Evolutionary conservation across 2,888 invertebrate genomes (phyloP).

Genomic region (Leptinotarsa tumamoca): DNA sequence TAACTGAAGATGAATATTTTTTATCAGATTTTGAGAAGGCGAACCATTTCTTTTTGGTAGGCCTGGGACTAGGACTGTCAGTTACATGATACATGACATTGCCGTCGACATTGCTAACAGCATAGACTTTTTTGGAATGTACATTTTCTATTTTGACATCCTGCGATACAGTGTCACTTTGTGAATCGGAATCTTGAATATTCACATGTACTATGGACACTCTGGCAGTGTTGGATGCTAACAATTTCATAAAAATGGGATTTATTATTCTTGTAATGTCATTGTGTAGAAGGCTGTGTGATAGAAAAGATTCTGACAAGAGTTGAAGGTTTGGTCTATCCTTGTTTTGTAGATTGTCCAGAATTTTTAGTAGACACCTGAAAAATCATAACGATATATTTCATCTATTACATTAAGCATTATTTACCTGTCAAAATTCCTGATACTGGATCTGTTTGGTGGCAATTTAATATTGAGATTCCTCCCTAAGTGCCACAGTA

Average conservation of each 20-base stretch:
- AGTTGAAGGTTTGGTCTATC: conserved; percentile 72
- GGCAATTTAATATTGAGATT: conserved; percentile 72
- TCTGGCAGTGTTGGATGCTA: conserved; percentile 84
- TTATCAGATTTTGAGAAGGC: conserved; percentile 62
- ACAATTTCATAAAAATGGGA: conserved; percentile 79
- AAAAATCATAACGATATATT: conserved; percentile 24
- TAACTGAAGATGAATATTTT: conserved; percentile 57
- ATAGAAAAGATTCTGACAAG: conserved; percentile 81
- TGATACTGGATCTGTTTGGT: conserved; percentile 63
- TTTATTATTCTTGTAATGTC: conserved; percentile 84
- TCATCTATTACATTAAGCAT: neutral
- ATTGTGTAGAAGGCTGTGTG: conserved; percentile 78
- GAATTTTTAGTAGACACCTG: conserved; percentile 79
- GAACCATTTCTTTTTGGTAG: conserved; percentile 63
- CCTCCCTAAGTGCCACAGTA: conserved; percentile 83
- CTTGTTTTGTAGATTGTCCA: conserved; percentile 75
- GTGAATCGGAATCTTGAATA: conserved; percentile 69
- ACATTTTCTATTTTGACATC: conserved; percentile 60
- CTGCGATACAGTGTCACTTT: conserved; percentile 57
- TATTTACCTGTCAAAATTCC: conserved; percentile 74
- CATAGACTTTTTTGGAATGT: conserved; percentile 76
- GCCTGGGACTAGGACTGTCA: conserved; percentile 62
- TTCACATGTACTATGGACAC: conserved; percentile 82
- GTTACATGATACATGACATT: conserved; percentile 78
- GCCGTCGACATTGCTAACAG: conserved; percentile 85